A percentile compares a stretch with the other conserved stretches of the same genome.
phyloP scores from a whole-genome alignment of 1,140 invertebrate genomes.

The Chironomus striatipennis region DNA sequence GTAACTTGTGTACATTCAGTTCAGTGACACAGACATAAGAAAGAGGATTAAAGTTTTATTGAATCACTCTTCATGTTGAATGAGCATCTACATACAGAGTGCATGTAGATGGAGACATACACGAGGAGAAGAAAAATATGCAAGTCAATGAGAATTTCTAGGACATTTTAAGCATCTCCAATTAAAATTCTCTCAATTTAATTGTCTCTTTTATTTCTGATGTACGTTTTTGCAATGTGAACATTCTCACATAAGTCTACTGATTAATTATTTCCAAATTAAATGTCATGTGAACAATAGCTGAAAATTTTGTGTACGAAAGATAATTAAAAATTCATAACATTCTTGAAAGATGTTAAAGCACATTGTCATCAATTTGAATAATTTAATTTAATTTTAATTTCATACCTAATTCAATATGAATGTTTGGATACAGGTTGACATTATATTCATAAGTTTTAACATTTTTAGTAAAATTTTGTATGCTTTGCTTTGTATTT shows the following conservation, averaged over 20 bases:
- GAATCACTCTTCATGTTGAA: neutral
- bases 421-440: too few species aligned
- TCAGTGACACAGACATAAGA: too few species aligned
- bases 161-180: slow-evolving; percentile 7
- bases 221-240: neutral
- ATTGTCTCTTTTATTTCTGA: neutral
- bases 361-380: too few species aligned
- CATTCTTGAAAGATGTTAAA: too few species aligned
- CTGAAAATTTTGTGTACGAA: neutral
- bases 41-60: too few species aligned
- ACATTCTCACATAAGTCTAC: neutral
- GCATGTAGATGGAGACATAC: neutral
- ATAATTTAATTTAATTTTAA: too few species aligned
- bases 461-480: too few species aligned
- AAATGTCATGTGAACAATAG: slow-evolving; percentile 2
- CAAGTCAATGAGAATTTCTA: neutral
- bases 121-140: neutral
- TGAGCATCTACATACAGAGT: neutral
- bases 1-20: too few species aligned
- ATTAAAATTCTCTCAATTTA: neutral
- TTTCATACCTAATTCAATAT: too few species aligned
- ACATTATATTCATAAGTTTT: too few species aligned
- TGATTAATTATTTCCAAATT: slow-evolving; percentile 10
- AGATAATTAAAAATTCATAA: neutral
- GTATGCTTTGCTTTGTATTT: too few species aligned